Evolutionary conservation across 2,888 invertebrate genomes (phyloP), one percentile per base, ranked within the genome.

Genomic region (Cantharis nigra): DNA sequence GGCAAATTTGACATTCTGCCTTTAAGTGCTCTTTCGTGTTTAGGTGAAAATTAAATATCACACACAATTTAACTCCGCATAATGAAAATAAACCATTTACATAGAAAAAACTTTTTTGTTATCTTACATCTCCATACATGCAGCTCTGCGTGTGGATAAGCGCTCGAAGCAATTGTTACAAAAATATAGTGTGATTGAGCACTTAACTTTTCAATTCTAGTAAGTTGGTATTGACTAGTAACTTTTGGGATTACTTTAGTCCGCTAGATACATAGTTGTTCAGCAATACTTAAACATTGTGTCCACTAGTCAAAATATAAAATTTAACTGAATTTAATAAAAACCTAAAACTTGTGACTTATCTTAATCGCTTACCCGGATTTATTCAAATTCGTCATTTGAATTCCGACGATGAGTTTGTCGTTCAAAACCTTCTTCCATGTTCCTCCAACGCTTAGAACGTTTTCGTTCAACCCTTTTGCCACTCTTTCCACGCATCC

Each of bases 381-480:
- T 26, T 33, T 16, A 20, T 65, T 75, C 14, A 49, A 14, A 62
- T 85, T 86, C 20, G 76, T 73, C 7, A 86, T 49, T 18, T 78
- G 72, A 49, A 85, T 81, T 14, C 87, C 87, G 33, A 87, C 33
- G n/a, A 84, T 77, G 81, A 81, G 85, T 33, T 81, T 82, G 0
- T 80, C 80, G 77, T 85, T 83, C 69, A 82, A 81, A 63, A 81
- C 81, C 72, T 82, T 83, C 49, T 82, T 85, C 85, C 85, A 86
- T 9, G 77, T 69, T 11, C 72, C 67, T 10, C 23, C 49, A 9
- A 82, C 69, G 75, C 75, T 64, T 0, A 80, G 16, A 0, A 67
- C 49, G 26, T 78, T 72, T 62, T 77, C 69, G 18, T 23, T 30
- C 28, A 67, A 69, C 69, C 64, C 62, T 20, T 67, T 65, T 5